Evolutionary conservation across 1,140 invertebrate species (phyloP).

Genomic region (Cryptotermes secundus): DNA sequence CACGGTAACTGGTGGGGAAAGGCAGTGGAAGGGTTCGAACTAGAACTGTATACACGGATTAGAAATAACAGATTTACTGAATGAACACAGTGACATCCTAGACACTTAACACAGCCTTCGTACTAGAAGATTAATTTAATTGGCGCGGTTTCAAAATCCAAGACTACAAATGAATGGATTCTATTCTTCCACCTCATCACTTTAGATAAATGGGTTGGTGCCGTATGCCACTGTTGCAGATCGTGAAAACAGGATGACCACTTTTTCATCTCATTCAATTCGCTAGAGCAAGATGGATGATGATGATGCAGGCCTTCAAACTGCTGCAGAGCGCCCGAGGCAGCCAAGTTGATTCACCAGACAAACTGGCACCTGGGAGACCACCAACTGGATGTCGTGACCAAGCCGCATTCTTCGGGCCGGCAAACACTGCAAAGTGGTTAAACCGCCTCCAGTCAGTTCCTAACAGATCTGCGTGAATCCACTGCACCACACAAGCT

Average conservation of each 20-base stretch:
- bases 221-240: not conserved
- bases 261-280: slow-evolving; percentile 7
- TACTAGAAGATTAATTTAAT: too few species aligned
- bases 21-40: too few species aligned
- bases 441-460: too few species aligned
- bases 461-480: too few species aligned
- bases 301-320: not conserved
- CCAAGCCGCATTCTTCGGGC: not conserved
- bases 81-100: too few species aligned
- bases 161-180: not conserved
- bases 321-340: not conserved
- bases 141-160: not conserved
- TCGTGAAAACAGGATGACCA: not conserved
- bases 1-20: too few species aligned
- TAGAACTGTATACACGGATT: too few species aligned
- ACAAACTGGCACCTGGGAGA: slow-evolving; percentile 16
- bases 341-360: not conserved
- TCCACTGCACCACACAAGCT: too few species aligned
- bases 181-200: not conserved
- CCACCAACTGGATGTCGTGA: not conserved
- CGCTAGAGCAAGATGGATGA: slow-evolving; percentile 4
- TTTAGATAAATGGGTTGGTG: not conserved
- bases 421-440: not conserved
- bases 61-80: too few species aligned
- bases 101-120: too few species aligned